Percentiles rank a stretch among this genome's conserved stretches.
phyloP scores from a whole-genome alignment of 2,113 vertebrate species.

The Prochilodus magdalenae region DNA sequence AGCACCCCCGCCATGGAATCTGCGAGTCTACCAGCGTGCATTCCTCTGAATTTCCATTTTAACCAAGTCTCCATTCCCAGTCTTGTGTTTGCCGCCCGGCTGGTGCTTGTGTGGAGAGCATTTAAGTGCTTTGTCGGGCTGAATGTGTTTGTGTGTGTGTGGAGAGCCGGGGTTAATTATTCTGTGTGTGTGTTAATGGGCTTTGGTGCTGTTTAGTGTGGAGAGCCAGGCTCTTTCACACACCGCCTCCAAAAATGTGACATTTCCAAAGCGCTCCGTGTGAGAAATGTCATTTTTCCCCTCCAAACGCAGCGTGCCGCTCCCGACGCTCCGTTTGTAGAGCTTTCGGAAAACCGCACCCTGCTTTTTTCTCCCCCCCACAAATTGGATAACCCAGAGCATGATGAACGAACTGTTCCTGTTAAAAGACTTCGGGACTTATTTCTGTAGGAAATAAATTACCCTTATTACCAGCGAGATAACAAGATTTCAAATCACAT shows the following conservation, averaged over 20 bases:
- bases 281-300: slow-evolving; percentile 49
- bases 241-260: slow-evolving; percentile 57
- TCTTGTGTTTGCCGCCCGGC: not conserved
- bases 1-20: too few species aligned
- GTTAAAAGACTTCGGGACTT: slow-evolving; percentile 34
- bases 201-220: slow-evolving; percentile 30
- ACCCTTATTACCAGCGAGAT: slow-evolving; percentile 21
- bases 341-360: slow-evolving; percentile 32
- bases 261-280: slow-evolving; percentile 51
- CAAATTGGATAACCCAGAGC: slow-evolving; percentile 48
- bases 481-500: slow-evolving; percentile 38
- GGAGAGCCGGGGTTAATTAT: slow-evolving; percentile 54
- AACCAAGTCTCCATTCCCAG: slow-evolving; percentile 16
- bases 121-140: slow-evolving; percentile 27
- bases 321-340: slow-evolving; percentile 35
- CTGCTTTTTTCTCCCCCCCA: slow-evolving; percentile 18
- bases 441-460: slow-evolving; percentile 21
- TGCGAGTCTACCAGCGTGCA: not conserved
- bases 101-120: slow-evolving; percentile 6
- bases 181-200: slow-evolving; percentile 52
- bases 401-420: slow-evolving; percentile 38
- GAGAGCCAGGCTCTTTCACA: slow-evolving; percentile 38
- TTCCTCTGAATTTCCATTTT: not conserved
- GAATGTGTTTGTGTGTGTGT: slow-evolving; percentile 29
- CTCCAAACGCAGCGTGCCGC: slow-evolving; percentile 3